Conservation (phyloP, 2,888 invertebrate genomes). For the Nemoura dubitans region DNA sequence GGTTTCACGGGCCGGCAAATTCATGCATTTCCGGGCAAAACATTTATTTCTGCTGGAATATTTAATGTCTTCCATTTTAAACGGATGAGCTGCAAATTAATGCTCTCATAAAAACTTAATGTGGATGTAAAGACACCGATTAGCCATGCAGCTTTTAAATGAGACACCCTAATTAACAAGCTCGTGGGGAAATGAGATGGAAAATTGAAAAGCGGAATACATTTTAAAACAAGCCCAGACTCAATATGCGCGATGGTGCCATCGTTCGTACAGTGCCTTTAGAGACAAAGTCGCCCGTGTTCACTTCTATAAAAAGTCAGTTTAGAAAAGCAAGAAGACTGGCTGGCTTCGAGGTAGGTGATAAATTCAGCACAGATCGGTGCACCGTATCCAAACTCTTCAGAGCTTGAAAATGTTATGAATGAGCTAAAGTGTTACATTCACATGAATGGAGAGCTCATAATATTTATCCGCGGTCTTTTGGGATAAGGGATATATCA, state of each 20-base stretch:
- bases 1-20: not conserved
- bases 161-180: not conserved
- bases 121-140: slow-evolving; percentile 1
- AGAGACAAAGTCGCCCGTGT: not conserved
- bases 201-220: slow-evolving; percentile 7
- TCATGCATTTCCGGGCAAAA: not conserved
- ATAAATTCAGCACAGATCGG: not conserved
- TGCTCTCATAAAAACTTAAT: not conserved
- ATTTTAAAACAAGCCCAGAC: not conserved
- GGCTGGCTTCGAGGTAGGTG: not conserved
- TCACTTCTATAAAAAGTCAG: not conserved
- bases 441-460: slow-evolving; percentile 8
- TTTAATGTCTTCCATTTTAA: not conserved
- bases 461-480: slow-evolving; percentile 25
- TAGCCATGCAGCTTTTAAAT: not conserved
- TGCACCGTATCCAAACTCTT: not conserved
- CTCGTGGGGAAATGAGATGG: not conserved
- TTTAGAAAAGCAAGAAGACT: not conserved
- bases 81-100: slow-evolving; percentile 5
- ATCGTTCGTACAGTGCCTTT: not conserved
- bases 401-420: slow-evolving; percentile 12
- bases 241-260: not conserved
- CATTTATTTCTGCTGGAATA: slow-evolving; percentile 7
- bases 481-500: slow-evolving; percentile 15
- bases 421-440: not conserved